Evolutionary conservation across 2,113 vertebrate species (phyloP).

Genomic region (Podocnemis expansa): DNA sequence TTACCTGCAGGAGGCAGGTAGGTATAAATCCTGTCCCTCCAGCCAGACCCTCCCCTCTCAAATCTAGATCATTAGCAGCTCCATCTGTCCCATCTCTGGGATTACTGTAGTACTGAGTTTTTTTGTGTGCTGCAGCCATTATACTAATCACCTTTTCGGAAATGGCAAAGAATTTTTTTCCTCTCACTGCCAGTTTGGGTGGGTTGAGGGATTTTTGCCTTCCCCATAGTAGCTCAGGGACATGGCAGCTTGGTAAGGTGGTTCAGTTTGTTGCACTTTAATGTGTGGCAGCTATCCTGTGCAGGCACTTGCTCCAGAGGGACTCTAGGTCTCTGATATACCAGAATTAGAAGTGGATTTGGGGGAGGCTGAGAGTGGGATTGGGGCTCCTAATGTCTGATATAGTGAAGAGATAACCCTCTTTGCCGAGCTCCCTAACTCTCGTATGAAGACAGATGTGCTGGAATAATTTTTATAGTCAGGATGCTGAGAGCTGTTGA

Average conservation of each 20-base stretch:
- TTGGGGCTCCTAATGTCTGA: background rate
- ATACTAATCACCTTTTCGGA: background rate
- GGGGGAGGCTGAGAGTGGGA: background rate
- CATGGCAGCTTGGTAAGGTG: background rate
- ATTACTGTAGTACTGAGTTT: background rate
- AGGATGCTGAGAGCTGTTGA: too few relatives aligned
- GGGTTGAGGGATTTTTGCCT: background rate
- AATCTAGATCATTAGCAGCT: background rate
- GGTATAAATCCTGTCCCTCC: background rate
- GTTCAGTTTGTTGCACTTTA: background rate
- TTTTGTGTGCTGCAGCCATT: background rate
- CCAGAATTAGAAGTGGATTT: background rate
- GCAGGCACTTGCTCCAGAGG: background rate
- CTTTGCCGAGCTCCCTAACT: background rate
- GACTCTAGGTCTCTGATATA: background rate
- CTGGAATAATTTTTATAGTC: too few relatives aligned
- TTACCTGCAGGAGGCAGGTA: background rate
- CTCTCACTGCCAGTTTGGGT: background rate
- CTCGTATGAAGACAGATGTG: background rate
- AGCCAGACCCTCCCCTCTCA: background rate
- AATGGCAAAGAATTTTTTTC: background rate
- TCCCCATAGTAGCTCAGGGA: background rate
- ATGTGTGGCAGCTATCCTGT: background rate
- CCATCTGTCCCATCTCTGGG: background rate
- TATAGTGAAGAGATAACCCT: background rate